These are phyloP conservation scores for Corythoichthys haematopterus DNA, from an alignment of 2,113 vertebrate species.

Conservation along the genomic window DNA sequence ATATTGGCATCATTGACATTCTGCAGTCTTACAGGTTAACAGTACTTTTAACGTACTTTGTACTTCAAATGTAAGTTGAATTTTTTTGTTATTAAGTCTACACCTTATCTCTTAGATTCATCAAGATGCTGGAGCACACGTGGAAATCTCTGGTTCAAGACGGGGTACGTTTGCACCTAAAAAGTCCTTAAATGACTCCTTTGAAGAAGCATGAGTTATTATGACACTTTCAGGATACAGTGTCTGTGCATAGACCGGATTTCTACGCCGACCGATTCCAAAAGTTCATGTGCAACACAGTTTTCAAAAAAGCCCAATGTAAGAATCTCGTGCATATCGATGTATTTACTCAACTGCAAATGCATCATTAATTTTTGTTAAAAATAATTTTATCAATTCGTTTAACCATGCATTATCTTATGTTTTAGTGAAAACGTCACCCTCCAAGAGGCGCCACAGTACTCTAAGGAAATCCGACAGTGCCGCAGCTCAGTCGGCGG, in stretches of 20 bases:
- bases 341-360: slow-evolving; percentile 10
- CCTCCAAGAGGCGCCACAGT: slow-evolving; percentile 80
- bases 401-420: slow-evolving; percentile 2
- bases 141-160: slow-evolving; percentile 94
- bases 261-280: slow-evolving; percentile 94
- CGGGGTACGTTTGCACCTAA: slow-evolving; percentile 71
- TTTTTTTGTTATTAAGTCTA: neutral
- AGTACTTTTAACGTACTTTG: neutral
- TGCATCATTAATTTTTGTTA: neutral
- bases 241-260: slow-evolving; percentile 89
- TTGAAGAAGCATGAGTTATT: neutral
- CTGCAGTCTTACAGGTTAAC: slow-evolving; percentile 89
- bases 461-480: slow-evolving; percentile 63
- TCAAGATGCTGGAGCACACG: slow-evolving; percentile 90
- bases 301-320: slow-evolving; percentile 84
- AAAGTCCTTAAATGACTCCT: neutral
- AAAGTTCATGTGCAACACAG: slow-evolving; percentile 86
- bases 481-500: slow-evolving; percentile 34
- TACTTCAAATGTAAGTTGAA: neutral
- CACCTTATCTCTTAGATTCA: slow-evolving; percentile 71
- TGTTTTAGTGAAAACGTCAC: slow-evolving; percentile 79
- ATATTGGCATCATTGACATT: slow-evolving; percentile 92
- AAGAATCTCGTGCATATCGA: slow-evolving; percentile 49
- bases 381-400: too few species aligned
- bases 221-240: slow-evolving; percentile 78